A percentile compares a stretch with the other conserved stretches of the same genome.
These are phyloP conservation scores for Hirundo rustica DNA, from an alignment of 2,797 vertebrate species.

Conservation along the genomic window DNA sequence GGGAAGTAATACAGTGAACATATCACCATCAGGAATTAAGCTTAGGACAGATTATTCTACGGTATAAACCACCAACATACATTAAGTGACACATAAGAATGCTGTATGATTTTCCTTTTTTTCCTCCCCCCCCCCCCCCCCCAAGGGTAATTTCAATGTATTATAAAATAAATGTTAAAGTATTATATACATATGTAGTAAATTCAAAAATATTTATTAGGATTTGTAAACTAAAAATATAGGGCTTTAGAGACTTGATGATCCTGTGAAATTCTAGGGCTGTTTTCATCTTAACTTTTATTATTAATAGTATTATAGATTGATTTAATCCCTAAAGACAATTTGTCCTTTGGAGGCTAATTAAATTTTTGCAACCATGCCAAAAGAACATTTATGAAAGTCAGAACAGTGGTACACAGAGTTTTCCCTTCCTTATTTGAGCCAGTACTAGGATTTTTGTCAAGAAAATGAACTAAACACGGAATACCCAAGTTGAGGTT, in stretches of 20 bases:
- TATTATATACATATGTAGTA: neutral
- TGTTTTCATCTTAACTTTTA: conserved; percentile 40
- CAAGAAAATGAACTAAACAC: neutral
- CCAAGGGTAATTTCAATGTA: neutral
- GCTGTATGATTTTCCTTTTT: neutral
- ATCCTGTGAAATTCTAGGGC: conserved; percentile 29
- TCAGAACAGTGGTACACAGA: conserved; percentile 49
- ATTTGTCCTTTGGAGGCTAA: conserved; percentile 74
- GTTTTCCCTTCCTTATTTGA: conserved; percentile 42
- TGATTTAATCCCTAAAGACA: conserved; percentile 71
- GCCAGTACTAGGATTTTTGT: neutral
- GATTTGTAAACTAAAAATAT: conserved; percentile 2
- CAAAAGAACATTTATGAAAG: conserved; percentile 69
- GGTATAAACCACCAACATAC: neutral
- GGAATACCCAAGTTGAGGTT: neutral
- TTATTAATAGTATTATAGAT: conserved; percentile 55
- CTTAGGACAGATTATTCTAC: neutral
- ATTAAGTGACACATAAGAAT: neutral
- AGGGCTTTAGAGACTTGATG: neutral
- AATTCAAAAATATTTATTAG: neutral
- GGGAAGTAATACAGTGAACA: neutral
- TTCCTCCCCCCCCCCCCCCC: neutral
- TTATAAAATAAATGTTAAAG: neutral
- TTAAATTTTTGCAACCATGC: conserved; percentile 71
- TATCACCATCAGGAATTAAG: neutral